Conservation (phyloP, 1,140 invertebrate genomes). For the Drosophila ercepeae region DNA sequence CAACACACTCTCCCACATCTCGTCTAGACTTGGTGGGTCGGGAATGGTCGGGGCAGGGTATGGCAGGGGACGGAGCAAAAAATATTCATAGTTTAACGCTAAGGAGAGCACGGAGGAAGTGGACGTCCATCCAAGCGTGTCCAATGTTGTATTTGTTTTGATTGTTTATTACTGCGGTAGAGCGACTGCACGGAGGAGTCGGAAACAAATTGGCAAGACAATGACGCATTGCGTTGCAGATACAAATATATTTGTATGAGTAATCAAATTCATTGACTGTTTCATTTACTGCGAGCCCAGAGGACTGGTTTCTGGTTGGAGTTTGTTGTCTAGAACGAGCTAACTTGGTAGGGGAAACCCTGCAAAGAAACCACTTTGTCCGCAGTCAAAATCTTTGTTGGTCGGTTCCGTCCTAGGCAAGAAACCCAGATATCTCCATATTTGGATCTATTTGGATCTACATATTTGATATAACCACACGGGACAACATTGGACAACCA, state of each 20-base stretch:
- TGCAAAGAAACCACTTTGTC: too few relatives aligned
- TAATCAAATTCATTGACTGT: conserved; percentile 58
- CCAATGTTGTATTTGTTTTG: conserved; percentile 80
- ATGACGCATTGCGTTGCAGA: conserved; percentile 47
- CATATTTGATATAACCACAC: too few relatives aligned
- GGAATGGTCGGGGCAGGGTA: conserved; percentile 42
- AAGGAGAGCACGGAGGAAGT: not conserved
- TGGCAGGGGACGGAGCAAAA: conserved; percentile 17
- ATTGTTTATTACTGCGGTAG: conserved; percentile 81
- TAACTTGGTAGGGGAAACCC: too few relatives aligned
- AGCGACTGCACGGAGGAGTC: conserved; percentile 30
- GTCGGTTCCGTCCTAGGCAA: too few relatives aligned
- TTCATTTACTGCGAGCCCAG: not conserved
- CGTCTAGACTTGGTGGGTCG: too few relatives aligned
- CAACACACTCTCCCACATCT: conserved; percentile 50
- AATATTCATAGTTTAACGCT: conserved; percentile 3
- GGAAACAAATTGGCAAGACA: conserved; percentile 58
- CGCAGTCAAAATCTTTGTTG: too few relatives aligned
- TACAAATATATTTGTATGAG: conserved; percentile 10
- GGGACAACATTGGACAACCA: too few relatives aligned
- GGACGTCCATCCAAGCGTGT: conserved; percentile 69
- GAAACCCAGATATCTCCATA: too few relatives aligned
- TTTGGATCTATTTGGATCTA: too few relatives aligned
- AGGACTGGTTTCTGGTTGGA: not conserved
- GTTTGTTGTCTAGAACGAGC: not conserved